These are phyloP conservation scores for Charina bottae DNA, from an alignment of 2,113 vertebrate genomes.

Conservation along the genomic window DNA sequence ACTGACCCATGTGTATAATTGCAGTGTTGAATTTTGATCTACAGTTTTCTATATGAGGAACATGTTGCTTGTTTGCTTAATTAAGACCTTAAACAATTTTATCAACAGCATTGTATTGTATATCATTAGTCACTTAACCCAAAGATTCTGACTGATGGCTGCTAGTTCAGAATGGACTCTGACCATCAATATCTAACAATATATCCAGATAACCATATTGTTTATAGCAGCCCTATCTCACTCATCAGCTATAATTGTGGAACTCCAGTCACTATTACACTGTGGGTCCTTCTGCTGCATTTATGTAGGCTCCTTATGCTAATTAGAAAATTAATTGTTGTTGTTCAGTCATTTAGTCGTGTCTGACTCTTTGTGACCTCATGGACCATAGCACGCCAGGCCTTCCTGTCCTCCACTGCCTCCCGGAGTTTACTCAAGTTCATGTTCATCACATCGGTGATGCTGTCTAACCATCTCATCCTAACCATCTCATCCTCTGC, in stretches of 20 bases:
- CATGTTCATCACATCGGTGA: too few relatives aligned
- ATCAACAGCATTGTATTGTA: too few relatives aligned
- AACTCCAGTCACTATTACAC: too few relatives aligned
- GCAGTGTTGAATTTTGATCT: background rate
- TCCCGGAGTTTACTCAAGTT: too few relatives aligned
- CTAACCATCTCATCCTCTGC: too few relatives aligned
- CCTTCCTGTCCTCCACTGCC: too few relatives aligned
- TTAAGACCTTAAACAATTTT: background rate
- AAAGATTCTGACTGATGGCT: background rate
- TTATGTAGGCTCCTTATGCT: background rate
- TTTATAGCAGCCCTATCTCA: background rate
- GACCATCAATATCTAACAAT: background rate
- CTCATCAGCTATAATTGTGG: background rate
- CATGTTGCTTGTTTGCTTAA: background rate
- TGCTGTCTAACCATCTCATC: too few relatives aligned
- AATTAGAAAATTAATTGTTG: background rate
- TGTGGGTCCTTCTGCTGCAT: background rate
- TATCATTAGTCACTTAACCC: background rate
- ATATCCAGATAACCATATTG: background rate
- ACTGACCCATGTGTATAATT: background rate
- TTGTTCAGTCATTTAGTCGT: too few relatives aligned
- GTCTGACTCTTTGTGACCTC: too few relatives aligned
- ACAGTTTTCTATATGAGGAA: background rate
- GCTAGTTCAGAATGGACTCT: background rate
- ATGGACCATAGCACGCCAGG: too few relatives aligned